These are phyloP conservation scores for Empidonax alnorum DNA, from an alignment of 2,113 vertebrate genomes.

Conservation along the genomic window DNA sequence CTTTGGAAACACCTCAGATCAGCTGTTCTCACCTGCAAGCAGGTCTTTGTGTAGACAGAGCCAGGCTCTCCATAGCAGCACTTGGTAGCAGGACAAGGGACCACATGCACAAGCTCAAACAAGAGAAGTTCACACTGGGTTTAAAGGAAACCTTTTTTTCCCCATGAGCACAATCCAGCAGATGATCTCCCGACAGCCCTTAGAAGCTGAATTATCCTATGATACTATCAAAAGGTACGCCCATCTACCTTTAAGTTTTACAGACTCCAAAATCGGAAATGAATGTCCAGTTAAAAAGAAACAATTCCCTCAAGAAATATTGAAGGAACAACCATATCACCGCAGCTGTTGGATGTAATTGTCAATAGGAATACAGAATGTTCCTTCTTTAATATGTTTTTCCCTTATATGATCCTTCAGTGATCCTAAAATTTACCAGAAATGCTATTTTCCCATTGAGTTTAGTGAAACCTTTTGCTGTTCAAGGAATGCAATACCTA, in stretches of 20 bases:
- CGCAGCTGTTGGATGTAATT: not conserved
- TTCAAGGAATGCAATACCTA: not conserved
- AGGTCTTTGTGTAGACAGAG: not conserved
- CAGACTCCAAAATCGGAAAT: not conserved
- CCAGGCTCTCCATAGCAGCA: not conserved
- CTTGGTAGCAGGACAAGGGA: not conserved
- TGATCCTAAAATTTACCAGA: not conserved
- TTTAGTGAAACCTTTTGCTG: not conserved
- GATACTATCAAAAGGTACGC: not conserved
- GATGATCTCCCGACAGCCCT: not conserved
- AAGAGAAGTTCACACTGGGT: not conserved
- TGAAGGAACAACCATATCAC: not conserved
- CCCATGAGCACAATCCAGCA: not conserved
- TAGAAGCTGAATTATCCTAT: not conserved
- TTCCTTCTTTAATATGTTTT: not conserved
- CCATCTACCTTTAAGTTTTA: not conserved
- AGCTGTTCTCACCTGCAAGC: not conserved
- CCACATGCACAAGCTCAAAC: not conserved
- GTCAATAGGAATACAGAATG: not conserved
- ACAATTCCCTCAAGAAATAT: not conserved
- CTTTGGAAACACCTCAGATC: not conserved
- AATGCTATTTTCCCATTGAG: not conserved
- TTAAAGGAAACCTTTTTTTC: not conserved
- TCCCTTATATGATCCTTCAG: not conserved
- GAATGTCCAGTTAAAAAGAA: not conserved